phyloP scores from a whole-genome alignment of 2,888 invertebrate genomes.

The Drosophila peninsularis region DNA sequence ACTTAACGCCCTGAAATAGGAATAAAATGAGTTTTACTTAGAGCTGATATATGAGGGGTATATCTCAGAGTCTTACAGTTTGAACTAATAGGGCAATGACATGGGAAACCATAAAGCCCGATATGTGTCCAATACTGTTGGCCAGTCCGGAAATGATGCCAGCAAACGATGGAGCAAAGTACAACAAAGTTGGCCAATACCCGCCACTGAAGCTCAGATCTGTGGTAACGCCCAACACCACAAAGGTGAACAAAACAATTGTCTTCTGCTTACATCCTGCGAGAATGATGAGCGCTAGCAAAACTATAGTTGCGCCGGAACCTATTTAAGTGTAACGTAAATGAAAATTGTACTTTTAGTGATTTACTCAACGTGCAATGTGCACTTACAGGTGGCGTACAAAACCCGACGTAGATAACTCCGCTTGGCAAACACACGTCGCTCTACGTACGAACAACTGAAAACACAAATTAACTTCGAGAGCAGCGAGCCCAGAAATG shows the following conservation, averaged over 20 bases:
- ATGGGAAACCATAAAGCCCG: slow-evolving; percentile 84
- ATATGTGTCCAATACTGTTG: slow-evolving; percentile 84
- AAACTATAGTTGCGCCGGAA: slow-evolving; percentile 59
- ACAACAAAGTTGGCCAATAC: slow-evolving; percentile 85
- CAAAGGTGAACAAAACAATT: slow-evolving; percentile 80
- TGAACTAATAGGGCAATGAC: slow-evolving; percentile 82
- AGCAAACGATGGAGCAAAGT: slow-evolving; percentile 85
- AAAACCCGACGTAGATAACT: slow-evolving; percentile 70
- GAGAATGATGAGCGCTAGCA: slow-evolving; percentile 76
- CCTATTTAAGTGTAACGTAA: slow-evolving; percentile 49
- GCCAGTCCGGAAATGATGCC: slow-evolving; percentile 85
- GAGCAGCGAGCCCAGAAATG: slow-evolving; percentile 74
- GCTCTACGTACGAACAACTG: slow-evolving; percentile 65
- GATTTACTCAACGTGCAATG: not conserved
- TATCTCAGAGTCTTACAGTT: slow-evolving; percentile 65
- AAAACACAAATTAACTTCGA: slow-evolving; percentile 72
- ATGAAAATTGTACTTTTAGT: too few relatives aligned
- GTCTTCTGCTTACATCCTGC: slow-evolving; percentile 80
- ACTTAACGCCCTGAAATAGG: slow-evolving; percentile 81
- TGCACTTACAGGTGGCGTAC: slow-evolving; percentile 68
- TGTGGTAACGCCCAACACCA: slow-evolving; percentile 80
- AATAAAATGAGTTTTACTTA: not conserved
- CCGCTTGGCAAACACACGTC: slow-evolving; percentile 50
- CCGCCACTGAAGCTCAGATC: slow-evolving; percentile 84
- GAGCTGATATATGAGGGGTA: not conserved